Evolutionary conservation across 1,140 invertebrate species (phyloP), one percentile per base, ranked within the genome.

Genomic region (Goniozus legneri): DNA sequence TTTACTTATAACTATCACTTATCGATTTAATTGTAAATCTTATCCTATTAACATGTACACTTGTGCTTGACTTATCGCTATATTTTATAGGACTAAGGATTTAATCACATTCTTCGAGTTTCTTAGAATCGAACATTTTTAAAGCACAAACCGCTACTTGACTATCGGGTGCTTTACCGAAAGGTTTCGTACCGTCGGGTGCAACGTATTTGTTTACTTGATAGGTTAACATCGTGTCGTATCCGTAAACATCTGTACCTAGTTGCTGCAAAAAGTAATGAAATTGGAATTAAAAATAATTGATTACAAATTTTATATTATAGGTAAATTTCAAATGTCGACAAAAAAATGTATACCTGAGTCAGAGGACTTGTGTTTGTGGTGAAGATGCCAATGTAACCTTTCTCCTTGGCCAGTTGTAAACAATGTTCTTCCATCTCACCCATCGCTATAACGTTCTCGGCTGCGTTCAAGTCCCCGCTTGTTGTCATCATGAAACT

Each of bases 401-500:
- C 68, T 50, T 81, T 80, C 6, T 75, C 69, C 42, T 77, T 81
- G 0, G 87, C 87, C 3, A 91, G 57, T 21, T 77, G 65, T 33
- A 89, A 68, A 20, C 84, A 83, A 52, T 88, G 83, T 30, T 85
- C 77, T 71, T 93, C 90, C 78, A 92, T 86, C 34, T 82, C 82
- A 50, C 81, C 80, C 68, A 91, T 89, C 8, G 89, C 77, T 13
- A 82, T 74, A 3, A 93, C 83, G 66, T 92, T 92, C 56, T 92
- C 86, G 39, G 80, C 80, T 0, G 85, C 56, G 44, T 69, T 80
- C 19, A 91, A 62, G 1, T 79, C 67, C 16, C 78, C 71, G 44
- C 79, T 78, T 1, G 89, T 91, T 2, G 82, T 85, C 87, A 91
- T 90, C 89, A 92, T 91, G 56, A 87, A 90, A n/a, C 82, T 85